Conservation (phyloP, 2,797 vertebrate genomes). For the Phrynocephalus vlangalii region DNA sequence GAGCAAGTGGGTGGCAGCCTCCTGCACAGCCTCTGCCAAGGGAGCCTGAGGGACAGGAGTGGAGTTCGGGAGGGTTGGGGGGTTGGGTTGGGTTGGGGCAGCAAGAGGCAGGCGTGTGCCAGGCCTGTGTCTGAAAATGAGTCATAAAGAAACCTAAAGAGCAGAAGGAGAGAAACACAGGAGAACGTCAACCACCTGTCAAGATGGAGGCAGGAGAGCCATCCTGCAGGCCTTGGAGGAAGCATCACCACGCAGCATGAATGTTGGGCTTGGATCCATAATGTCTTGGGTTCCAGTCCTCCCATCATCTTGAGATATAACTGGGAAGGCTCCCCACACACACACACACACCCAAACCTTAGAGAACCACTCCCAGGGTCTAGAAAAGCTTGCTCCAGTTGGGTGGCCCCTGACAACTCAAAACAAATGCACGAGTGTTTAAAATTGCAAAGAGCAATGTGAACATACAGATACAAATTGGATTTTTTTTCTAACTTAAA, state of each 20-base stretch:
- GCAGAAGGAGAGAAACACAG: too few species aligned
- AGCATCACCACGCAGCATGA: background rate
- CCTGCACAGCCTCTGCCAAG: constrained; percentile 60
- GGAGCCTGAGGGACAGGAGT: background rate
- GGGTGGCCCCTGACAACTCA: too few species aligned
- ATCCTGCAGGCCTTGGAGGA: too few species aligned
- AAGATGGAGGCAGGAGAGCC: background rate
- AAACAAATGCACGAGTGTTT: too few species aligned
- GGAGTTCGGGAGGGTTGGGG: background rate
- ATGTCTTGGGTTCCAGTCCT: background rate
- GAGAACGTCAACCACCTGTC: background rate
- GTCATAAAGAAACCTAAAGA: background rate
- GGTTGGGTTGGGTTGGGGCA: background rate
- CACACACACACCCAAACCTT: background rate
- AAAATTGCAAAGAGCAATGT: too few species aligned
- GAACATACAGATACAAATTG: too few species aligned
- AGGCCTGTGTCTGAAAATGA: background rate
- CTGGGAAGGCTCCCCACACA: background rate
- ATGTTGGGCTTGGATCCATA: background rate
- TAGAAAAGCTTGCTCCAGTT: too few species aligned
- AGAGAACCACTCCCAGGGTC: background rate
- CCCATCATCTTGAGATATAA: background rate
- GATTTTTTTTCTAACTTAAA: too few species aligned
- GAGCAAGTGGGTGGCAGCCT: constrained; percentile 65
- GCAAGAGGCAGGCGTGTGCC: background rate